phyloP scores from a whole-genome alignment of 2,113 vertebrate species.

The Cephalopholis sonnerati region DNA sequence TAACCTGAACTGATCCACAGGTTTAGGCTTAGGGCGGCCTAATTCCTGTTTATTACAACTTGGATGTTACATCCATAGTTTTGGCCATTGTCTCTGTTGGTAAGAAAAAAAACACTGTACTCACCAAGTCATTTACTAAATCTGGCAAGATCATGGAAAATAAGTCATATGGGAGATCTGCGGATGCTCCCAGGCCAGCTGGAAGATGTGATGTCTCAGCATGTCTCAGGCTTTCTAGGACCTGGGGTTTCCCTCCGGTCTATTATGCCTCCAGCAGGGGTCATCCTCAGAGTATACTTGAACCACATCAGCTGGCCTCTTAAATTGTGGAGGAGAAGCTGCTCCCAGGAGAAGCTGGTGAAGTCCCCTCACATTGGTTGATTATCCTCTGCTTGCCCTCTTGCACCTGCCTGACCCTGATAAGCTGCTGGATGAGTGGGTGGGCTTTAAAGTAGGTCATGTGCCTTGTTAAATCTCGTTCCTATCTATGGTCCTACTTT shows the following conservation, averaged over 20 bases:
- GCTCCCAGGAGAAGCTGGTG: background rate
- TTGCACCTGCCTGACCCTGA: conserved; percentile 32
- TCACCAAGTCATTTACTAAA: background rate
- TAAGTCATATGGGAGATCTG: background rate
- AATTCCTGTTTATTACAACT: background rate
- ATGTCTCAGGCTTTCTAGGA: conserved; percentile 12
- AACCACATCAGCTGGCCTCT: background rate
- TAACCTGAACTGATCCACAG: background rate
- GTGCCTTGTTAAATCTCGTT: conserved; percentile 26
- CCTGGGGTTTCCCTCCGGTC: conserved; percentile 5
- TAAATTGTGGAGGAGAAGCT: conserved; percentile 6
- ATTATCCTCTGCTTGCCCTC: conserved; percentile 20
- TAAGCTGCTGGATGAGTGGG: conserved; percentile 19
- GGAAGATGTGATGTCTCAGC: conserved; percentile 23
- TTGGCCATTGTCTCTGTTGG: background rate
- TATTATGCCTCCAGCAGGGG: background rate
- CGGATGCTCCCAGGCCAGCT: conserved; percentile 3
- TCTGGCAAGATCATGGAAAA: background rate
- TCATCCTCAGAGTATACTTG: conserved; percentile 6
- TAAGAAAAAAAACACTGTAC: background rate
- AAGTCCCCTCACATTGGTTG: conserved; percentile 20
- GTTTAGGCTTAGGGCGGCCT: background rate
- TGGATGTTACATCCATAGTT: background rate
- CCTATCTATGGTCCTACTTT: conserved; percentile 54
- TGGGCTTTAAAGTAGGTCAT: conserved; percentile 33